Percentiles rank a stretch among this genome's conserved stretches.
Evolutionary conservation across 2,113 vertebrate species (phyloP).

Genomic region (Cyprinodon variegatus): DNA sequence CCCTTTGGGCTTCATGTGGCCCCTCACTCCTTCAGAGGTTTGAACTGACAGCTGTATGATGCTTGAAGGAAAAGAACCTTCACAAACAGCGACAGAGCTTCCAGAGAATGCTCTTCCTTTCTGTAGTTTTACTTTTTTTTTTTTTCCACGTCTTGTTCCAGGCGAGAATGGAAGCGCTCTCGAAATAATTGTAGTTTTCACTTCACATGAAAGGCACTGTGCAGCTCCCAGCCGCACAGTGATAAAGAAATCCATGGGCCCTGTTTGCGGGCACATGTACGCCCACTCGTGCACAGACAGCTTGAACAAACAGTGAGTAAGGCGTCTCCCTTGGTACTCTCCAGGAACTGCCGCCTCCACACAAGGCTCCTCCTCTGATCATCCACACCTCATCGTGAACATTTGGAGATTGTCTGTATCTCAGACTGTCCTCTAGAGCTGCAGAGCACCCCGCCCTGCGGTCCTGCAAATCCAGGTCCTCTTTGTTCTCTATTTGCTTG

Average conservation of each 20-base stretch:
- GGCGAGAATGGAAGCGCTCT: conserved; percentile 34
- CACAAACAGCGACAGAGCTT: not conserved
- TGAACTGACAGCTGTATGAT: conserved; percentile 32
- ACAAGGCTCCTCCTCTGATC: conserved; percentile 48
- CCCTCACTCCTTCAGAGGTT: conserved; percentile 16
- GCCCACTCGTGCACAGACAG: conserved; percentile 49
- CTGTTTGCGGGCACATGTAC: conserved; percentile 49
- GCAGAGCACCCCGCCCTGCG: not conserved
- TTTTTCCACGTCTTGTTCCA: conserved; percentile 6
- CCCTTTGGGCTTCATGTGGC: conserved; percentile 35
- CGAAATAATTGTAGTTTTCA: conserved; percentile 33
- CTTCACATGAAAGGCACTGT: conserved; percentile 49
- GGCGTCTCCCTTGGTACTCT: conserved; percentile 50
- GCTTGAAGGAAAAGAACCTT: conserved; percentile 36
- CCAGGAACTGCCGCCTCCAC: conserved; percentile 47
- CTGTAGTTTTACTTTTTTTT: not conserved
- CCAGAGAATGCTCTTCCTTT: not conserved
- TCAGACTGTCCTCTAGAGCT: conserved; percentile 17
- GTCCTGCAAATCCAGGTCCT: conserved; percentile 29
- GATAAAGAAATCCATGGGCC: conserved; percentile 49
- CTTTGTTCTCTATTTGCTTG: conserved; percentile 41
- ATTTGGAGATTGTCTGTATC: conserved; percentile 37
- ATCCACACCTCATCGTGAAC: conserved; percentile 33
- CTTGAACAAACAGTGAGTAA: conserved; percentile 46
- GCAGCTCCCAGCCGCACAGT: conserved; percentile 12